phyloP scores from a whole-genome alignment of 1,140 invertebrate genomes.

The Dryas iulia region DNA sequence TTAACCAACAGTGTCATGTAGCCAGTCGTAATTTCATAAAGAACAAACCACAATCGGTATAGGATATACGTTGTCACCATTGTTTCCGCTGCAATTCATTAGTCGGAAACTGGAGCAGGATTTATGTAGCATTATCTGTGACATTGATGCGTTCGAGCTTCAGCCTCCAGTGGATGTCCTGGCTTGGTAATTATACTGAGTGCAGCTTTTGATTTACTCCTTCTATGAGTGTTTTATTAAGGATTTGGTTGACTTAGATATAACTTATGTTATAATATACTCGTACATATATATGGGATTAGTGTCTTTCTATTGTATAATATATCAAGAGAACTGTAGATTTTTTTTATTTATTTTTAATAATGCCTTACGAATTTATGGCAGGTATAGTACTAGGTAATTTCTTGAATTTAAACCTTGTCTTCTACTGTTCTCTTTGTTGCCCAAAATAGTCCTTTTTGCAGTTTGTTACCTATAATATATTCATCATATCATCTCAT shows the following conservation, averaged over 20 bases:
- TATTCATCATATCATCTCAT: no score
- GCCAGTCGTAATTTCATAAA: conserved; percentile 6
- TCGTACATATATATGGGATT: no score
- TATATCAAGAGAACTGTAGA: no score
- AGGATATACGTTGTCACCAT: conserved; percentile 37
- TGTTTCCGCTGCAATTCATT: conserved; percentile 45
- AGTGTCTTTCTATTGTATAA: no score
- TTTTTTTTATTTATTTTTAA: no score
- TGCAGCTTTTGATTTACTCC: background rate
- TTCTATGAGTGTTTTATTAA: background rate
- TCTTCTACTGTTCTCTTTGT: no score
- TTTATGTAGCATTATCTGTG: conserved; percentile 33
- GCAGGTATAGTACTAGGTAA: no score
- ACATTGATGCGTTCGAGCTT: conserved; percentile 18
- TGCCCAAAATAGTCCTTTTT: no score
- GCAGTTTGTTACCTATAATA: no score
- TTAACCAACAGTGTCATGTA: background rate
- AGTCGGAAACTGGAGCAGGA: conserved; percentile 31
- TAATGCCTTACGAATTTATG: no score
- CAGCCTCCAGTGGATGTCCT: background rate
- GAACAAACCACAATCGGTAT: conserved; percentile 7
- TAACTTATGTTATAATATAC: background rate
- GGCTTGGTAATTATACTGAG: background rate
- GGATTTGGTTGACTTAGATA: background rate
- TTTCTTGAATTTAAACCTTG: no score